Evolutionary conservation across 2,888 invertebrate genomes (phyloP), one percentile per base, ranked within the genome.

Genomic region (Amblyjoppa proteus): DNA sequence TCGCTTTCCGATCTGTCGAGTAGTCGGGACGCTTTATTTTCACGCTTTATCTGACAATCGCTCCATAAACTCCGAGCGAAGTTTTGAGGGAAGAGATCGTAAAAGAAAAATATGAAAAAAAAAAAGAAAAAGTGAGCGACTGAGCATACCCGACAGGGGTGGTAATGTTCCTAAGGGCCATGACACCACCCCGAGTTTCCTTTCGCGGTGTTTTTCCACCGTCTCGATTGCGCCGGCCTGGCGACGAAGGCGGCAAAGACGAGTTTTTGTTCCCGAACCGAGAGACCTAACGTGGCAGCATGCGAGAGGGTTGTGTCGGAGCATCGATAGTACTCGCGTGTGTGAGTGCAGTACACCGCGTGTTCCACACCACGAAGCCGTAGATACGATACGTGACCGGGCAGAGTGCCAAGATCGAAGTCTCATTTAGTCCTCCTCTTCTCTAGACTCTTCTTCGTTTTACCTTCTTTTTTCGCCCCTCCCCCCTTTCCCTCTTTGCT

Each of bases 301-400:
- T 75, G 28, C 53, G 45, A 77, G 74, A 77, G 80, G 85, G 81
- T 81, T 58, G 49, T 77, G 75, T 81, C 34, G 81, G 79, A 69
- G 87, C 82, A 79, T 73, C 58, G 41, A 79, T 61, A 20, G 77
- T 61, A 53, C 73, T 74, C 75, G 58, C 64, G 73, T 38, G 56
- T 71, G 77, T 83, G 53, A 70, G 77, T 66, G 61, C 34, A 20
- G 51, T 64, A 16, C 64, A 34, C 34, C 34, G 41, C 11, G 41
- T 49, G 75, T 2, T 25, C 45, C 79, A 78, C 70, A 69, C 74
- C 51, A 13, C 45, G 34, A 77, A n/a, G 64, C 71, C 56, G 69
- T 58, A 83, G 83, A 83, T 81, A 85, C 76, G 76, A 51, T 64
- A 83, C 88, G 87, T 88, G 88, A 87, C 87, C 77, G 82, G 88